Conservation (phyloP, 2,888 invertebrate species). For the Tenthredo livida region DNA sequence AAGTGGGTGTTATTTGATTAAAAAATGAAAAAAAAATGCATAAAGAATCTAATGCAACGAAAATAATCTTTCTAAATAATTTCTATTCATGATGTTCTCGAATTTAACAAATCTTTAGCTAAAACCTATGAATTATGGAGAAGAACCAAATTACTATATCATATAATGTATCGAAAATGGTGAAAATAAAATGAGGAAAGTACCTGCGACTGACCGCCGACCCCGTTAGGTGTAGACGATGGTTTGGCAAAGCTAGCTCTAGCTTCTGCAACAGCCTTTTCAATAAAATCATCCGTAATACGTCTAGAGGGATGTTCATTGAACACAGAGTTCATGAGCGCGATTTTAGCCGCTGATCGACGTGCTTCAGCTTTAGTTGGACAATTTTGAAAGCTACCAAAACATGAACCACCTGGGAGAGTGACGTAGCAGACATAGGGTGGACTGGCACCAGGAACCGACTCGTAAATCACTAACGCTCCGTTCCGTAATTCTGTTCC, state of each 20-base stretch:
- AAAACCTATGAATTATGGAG: neutral
- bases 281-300: slow-evolving; percentile 96
- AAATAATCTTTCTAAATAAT: neutral
- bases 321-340: slow-evolving; percentile 97
- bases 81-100: neutral
- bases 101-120: neutral
- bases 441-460: slow-evolving; percentile 93
- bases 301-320: slow-evolving; percentile 96
- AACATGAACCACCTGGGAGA: slow-evolving; percentile 96
- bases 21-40: neutral
- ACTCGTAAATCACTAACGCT: slow-evolving; percentile 96
- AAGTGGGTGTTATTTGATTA: neutral
- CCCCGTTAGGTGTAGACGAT: slow-evolving; percentile 68
- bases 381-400: slow-evolving; percentile 97
- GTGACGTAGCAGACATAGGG: slow-evolving; percentile 98
- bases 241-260: slow-evolving; percentile 83
- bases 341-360: slow-evolving; percentile 96
- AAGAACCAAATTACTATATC: neutral
- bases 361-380: slow-evolving; percentile 97
- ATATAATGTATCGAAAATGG: neutral
- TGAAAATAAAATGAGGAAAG: neutral
- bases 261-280: slow-evolving; percentile 96
- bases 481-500: slow-evolving; percentile 92
- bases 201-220: slow-evolving; percentile 66
- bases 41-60: neutral